Evolutionary conservation across 2,797 vertebrate species (phyloP), one percentile per base, ranked within the genome.

Genomic region (Allobates femoralis): DNA sequence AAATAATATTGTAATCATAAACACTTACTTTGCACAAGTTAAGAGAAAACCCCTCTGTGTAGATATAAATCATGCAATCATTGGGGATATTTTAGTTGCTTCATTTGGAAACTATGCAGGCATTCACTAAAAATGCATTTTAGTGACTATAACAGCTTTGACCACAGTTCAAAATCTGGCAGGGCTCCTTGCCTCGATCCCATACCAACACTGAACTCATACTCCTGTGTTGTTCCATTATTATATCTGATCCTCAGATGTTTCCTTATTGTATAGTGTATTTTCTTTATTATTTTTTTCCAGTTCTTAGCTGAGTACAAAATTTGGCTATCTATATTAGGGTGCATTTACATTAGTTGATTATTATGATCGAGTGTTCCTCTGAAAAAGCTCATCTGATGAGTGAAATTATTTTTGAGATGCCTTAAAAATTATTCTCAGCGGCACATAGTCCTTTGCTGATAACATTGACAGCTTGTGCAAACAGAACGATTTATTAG

Each of bases 71-170:
- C 60, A 21, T 66, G 37, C 15, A 50, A 50, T 16, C 19, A 14
- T 32, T 58, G 3, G 2, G 56, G n/a, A 3, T 34, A 56, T 56
- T 77, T 77, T 18, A 23, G 5, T 34, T 23, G 53, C 4, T 34
- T 56, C 76, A 77, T 78, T 32, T 78, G 32, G 32, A 34, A 78
- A 56, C 53, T 56, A 56, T 56, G 26, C 30, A 77, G 37, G 18
- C 21, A n/a, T 73, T 73, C n/a, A 51, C 14, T 26, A 3, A 14
- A 28, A 11, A 30, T n/a, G n/a, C 23, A 74, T 50, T 50, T 73
- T 75, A 46, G 71, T 26, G 46, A 75, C 16, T 15, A n/a, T 41
- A 19, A 32, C 15, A 12, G 15, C 26, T 41, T 73, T 21, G 19
- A 73, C 37, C 16, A 41, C 11, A 73, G 37, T 41, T 19, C 11